Evolutionary conservation across 2,797 vertebrate genomes (phyloP).

Genomic region (Tinamus major): DNA sequence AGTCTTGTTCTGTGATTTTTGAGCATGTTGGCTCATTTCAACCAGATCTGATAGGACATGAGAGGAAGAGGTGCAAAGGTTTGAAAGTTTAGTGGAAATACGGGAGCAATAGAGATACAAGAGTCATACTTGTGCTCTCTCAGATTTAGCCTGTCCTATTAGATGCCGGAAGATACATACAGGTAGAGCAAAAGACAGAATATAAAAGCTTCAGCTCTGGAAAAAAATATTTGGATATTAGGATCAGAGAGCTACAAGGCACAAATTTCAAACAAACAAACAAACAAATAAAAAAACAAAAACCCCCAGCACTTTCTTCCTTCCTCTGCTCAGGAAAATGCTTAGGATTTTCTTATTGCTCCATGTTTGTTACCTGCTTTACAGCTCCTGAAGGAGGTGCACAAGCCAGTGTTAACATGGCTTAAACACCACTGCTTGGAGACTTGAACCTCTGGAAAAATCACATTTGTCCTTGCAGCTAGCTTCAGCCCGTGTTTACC

Average conservation of each 20-base stretch:
- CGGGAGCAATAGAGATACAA: background rate
- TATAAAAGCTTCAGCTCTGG: background rate
- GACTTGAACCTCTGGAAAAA: background rate
- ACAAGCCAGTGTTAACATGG: background rate
- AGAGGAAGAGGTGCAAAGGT: background rate
- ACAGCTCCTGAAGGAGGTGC: background rate
- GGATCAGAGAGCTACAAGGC: background rate
- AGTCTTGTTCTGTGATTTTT: background rate
- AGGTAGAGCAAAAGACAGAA: background rate
- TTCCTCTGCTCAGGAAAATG: background rate
- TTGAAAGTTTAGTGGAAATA: background rate
- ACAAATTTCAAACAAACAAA: background rate
- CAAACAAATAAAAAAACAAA: too few species aligned
- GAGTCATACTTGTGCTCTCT: background rate
- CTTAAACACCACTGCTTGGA: background rate
- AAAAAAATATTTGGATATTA: background rate
- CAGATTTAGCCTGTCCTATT: background rate
- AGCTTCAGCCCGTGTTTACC: background rate
- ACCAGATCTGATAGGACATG: background rate
- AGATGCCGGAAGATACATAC: background rate
- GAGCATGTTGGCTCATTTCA: background rate
- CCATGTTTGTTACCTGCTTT: background rate
- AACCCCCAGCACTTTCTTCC: background rate
- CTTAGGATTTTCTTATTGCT: background rate
- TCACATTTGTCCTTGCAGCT: background rate